phyloP scores from a whole-genome alignment of 2,113 vertebrate genomes.

The Pygoscelis adeliae region DNA sequence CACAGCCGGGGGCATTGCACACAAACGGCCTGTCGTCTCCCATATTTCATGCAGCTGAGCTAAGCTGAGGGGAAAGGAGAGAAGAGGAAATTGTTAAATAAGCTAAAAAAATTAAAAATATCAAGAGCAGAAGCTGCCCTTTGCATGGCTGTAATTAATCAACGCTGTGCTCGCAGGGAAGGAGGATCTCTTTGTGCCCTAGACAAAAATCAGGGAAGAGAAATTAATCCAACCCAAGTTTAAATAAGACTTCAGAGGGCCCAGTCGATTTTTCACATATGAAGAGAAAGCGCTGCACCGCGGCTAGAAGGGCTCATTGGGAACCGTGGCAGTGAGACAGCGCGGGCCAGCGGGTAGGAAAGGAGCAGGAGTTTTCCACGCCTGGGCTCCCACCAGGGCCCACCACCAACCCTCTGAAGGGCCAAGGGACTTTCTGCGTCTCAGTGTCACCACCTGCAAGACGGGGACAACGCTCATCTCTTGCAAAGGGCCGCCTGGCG shows the following conservation, averaged over 20 bases:
- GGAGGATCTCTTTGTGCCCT: background rate
- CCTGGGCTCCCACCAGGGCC: background rate
- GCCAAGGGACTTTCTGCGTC: background rate
- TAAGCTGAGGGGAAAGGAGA: constrained; percentile 49
- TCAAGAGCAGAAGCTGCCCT: constrained; percentile 43
- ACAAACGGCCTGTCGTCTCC: constrained; percentile 98
- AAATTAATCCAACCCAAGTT: background rate
- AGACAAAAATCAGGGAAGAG: background rate
- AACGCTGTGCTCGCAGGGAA: background rate
- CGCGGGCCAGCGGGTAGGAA: background rate
- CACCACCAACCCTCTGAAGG: background rate
- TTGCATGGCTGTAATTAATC: constrained; percentile 15
- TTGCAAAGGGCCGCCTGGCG: background rate
- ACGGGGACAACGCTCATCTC: fast-evolving
- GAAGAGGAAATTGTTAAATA: constrained; percentile 55
- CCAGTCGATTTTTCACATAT: background rate
- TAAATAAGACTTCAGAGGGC: background rate
- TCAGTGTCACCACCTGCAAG: background rate
- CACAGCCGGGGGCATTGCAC: constrained; percentile 93
- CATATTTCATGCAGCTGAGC: constrained; percentile 78
- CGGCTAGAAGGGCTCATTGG: background rate
- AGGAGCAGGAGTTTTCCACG: background rate
- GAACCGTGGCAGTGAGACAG: background rate
- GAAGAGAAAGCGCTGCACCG: background rate
- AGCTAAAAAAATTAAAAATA: background rate